phyloP scores from a whole-genome alignment of 2,797 vertebrate species.

The Microctenopoma lineatum region DNA sequence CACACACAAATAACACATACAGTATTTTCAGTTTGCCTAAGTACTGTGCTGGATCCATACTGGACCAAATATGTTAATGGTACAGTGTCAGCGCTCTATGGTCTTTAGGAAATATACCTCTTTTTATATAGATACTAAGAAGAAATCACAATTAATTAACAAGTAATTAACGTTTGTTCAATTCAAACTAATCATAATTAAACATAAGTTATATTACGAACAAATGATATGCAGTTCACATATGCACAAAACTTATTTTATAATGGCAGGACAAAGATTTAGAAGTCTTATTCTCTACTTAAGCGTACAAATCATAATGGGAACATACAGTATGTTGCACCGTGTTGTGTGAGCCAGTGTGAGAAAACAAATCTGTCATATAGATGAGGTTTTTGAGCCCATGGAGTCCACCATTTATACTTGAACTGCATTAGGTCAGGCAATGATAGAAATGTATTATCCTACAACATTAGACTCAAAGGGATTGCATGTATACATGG shows the following conservation, averaged over 20 bases:
- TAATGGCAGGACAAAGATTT: background rate
- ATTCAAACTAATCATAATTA: constrained; percentile 21
- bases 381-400: background rate
- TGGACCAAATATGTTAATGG: constrained; percentile 47
- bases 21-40: background rate
- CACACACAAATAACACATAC: background rate
- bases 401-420: constrained; percentile 25
- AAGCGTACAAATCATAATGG: background rate
- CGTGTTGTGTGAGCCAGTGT: background rate
- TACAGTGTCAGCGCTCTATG: constrained; percentile 41
- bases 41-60: constrained; percentile 34
- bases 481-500: background rate
- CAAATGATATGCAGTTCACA: background rate
- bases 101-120: constrained; percentile 14
- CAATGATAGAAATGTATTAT: constrained; percentile 7
- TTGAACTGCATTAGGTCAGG: constrained; percentile 34
- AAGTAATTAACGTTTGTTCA: constrained; percentile 3
- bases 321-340: background rate
- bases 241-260: background rate
- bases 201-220: background rate
- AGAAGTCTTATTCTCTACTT: background rate
- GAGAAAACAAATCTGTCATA: background rate
- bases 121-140: background rate
- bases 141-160: background rate
- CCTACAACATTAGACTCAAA: constrained; percentile 2